phyloP scores from a whole-genome alignment of 2,888 invertebrate species.

The Arenicola marina region DNA sequence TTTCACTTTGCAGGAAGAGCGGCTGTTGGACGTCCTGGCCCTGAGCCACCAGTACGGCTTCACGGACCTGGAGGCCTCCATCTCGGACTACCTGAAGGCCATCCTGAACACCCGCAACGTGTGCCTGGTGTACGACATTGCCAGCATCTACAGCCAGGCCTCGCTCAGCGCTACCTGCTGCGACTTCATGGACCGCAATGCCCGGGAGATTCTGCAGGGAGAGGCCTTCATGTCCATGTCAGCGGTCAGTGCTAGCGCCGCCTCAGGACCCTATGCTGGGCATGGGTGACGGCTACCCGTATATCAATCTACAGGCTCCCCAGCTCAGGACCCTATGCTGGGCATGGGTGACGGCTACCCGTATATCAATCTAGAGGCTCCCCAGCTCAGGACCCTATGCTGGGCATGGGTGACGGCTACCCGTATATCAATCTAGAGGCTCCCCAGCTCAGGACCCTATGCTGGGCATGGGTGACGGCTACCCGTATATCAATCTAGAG shows the following conservation, averaged over 20 bases:
- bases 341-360: too few species aligned
- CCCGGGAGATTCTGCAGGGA: slow-evolving; percentile 80
- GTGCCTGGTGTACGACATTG: slow-evolving; percentile 92
- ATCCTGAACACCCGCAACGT: slow-evolving; percentile 86
- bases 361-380: too few species aligned
- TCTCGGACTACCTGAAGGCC: slow-evolving; percentile 90
- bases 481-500: too few species aligned
- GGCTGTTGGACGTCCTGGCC: slow-evolving; percentile 71
- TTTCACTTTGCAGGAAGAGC: slow-evolving; percentile 48
- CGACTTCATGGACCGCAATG: slow-evolving; percentile 88
- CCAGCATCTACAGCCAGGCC: slow-evolving; percentile 71
- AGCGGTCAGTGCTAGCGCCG: slow-evolving; percentile 71
- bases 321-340: too few species aligned
- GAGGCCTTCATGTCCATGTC: slow-evolving; percentile 84
- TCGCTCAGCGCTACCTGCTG: slow-evolving; percentile 78
- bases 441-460: too few species aligned
- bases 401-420: too few species aligned
- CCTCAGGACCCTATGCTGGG: too few species aligned
- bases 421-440: too few species aligned
- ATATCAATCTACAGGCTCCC: too few species aligned
- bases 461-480: too few species aligned
- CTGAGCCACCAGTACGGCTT: slow-evolving; percentile 97
- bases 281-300: too few species aligned
- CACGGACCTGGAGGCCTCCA: slow-evolving; percentile 83
- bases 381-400: too few species aligned